Conservation (phyloP, 2,888 invertebrate species). For the Eupsilia transversa region DNA sequence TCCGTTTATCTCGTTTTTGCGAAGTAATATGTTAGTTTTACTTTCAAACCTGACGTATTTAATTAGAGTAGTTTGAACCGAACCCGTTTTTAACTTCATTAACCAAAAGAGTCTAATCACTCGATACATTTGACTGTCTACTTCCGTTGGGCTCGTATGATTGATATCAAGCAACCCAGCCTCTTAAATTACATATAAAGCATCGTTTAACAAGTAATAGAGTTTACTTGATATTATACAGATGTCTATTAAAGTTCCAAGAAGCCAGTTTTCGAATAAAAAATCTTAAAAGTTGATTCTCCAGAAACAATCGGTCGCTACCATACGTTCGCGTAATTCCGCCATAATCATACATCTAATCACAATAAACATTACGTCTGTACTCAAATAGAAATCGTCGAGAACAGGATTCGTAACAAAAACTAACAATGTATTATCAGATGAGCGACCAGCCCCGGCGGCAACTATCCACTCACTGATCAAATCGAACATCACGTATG, state of each 20-base stretch:
- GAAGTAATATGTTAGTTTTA: conserved; percentile 48
- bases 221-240: conserved; percentile 32
- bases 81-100: conserved; percentile 59
- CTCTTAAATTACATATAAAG: conserved; percentile 32
- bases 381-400: conserved; percentile 65
- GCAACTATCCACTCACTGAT: conserved; percentile 80
- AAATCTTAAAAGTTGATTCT: conserved; percentile 32
- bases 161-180: conserved; percentile 40
- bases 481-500: conserved; percentile 84
- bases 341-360: conserved; percentile 60
- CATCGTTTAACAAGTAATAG: conserved; percentile 29
- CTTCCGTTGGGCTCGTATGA: conserved; percentile 51
- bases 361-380: conserved; percentile 58
- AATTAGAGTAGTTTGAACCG: conserved; percentile 46
- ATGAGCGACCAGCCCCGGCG: conserved; percentile 71
- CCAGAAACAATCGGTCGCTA: conserved; percentile 39
- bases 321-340: conserved; percentile 56
- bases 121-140: conserved; percentile 49
- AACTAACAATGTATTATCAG: conserved; percentile 71
- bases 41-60: conserved; percentile 41
- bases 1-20: conserved; percentile 49
- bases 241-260: conserved; percentile 12
- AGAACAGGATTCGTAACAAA: conserved; percentile 68
- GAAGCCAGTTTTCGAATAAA: conserved; percentile 26
- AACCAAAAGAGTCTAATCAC: conserved; percentile 55